Conservation (phyloP, 2,113 vertebrate genomes). For the Fukomys damarensis region DNA sequence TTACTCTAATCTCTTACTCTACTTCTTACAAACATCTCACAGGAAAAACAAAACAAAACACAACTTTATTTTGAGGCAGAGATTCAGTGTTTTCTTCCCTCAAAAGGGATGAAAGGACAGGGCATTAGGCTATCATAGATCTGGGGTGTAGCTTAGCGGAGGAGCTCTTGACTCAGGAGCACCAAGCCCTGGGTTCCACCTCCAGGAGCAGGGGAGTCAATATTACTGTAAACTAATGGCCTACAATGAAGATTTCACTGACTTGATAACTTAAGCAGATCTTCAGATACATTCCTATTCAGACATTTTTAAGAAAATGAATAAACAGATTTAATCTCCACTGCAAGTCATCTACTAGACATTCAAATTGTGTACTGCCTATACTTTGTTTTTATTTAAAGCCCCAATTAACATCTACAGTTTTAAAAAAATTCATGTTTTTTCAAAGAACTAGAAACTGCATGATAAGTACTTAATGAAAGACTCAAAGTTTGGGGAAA, state of each 20-base stretch:
- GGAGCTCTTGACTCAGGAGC: background rate
- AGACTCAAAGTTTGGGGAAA: background rate
- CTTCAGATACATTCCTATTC: background rate
- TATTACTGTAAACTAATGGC: background rate
- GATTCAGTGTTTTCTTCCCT: background rate
- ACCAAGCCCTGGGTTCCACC: background rate
- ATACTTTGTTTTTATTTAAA: background rate
- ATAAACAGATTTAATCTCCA: background rate
- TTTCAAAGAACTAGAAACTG: background rate
- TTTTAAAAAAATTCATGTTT: background rate
- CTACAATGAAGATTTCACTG: background rate
- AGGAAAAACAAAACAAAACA: background rate
- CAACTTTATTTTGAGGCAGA: background rate
- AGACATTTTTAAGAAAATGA: background rate
- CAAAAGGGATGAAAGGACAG: background rate
- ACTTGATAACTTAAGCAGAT: background rate
- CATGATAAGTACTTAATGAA: background rate
- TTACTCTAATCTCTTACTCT: constrained; percentile 36
- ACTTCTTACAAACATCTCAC: background rate
- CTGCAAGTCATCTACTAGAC: background rate
- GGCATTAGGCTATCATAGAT: background rate
- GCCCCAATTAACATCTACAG: background rate
- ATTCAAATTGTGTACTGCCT: background rate
- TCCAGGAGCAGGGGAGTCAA: background rate
- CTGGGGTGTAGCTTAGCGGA: background rate